phyloP scores from a whole-genome alignment of 92 coral and sea anemone genomes.

The Porites lobata region DNA sequence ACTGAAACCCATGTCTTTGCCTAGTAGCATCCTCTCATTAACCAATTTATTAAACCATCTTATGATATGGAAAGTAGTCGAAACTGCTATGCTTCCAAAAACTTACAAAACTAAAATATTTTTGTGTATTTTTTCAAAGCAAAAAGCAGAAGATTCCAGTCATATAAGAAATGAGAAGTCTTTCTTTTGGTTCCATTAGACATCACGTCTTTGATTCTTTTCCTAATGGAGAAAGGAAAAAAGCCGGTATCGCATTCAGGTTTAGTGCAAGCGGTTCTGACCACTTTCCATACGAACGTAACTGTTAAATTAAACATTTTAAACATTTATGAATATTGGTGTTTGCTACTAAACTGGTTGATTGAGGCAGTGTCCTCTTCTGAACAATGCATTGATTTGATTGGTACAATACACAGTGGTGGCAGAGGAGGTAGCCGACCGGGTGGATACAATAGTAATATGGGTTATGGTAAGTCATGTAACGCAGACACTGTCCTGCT shows the following conservation, averaged over 20 bases:
- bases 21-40: no score
- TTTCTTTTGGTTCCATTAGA: neutral
- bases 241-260: neutral
- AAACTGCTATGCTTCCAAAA: neutral
- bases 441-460: conserved; percentile 83
- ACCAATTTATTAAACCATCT: no score
- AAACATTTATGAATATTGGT: conserved; percentile 21
- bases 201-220: neutral
- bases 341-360: conserved; percentile 46
- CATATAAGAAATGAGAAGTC: no score
- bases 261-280: neutral
- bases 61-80: neutral
- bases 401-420: conserved; percentile 55
- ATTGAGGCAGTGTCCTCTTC: conserved; percentile 39
- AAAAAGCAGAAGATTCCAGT: no score
- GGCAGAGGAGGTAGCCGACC: conserved; percentile 72
- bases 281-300: neutral
- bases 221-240: neutral
- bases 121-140: neutral
- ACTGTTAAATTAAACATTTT: neutral
- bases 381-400: conserved; percentile 48
- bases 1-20: no score
- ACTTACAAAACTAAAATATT: no score
- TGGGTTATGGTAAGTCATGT: conserved; percentile 90
- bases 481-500: conserved; percentile 46